Evolutionary conservation across 2,888 invertebrate genomes (phyloP).

Genomic region (Panzeria rudis): DNA sequence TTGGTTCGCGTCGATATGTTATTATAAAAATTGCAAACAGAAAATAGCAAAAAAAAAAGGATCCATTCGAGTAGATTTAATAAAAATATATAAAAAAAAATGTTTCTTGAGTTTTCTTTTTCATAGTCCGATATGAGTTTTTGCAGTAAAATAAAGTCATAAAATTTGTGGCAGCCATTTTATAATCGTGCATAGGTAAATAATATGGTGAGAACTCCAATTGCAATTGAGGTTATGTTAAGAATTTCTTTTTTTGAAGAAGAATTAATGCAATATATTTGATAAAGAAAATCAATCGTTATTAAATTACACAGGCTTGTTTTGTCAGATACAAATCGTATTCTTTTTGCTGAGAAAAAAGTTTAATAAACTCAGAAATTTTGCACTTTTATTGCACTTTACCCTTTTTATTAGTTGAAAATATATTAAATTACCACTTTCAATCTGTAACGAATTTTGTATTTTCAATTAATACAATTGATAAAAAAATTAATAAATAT

Average conservation of each 20-base stretch:
- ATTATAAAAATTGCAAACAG: slow-evolving; percentile 76
- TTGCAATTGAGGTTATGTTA: slow-evolving; percentile 24
- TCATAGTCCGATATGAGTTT: slow-evolving; percentile 45
- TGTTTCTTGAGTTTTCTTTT: slow-evolving; percentile 41
- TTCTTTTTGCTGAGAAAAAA: background rate
- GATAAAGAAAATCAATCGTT: background rate
- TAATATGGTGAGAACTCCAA: background rate
- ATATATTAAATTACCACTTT: too few species aligned
- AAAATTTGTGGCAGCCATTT: slow-evolving; percentile 68
- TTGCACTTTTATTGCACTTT: too few species aligned
- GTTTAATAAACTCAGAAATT: too few species aligned
- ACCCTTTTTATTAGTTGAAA: too few species aligned
- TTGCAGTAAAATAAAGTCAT: slow-evolving; percentile 66
- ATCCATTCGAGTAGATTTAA: slow-evolving; percentile 43
- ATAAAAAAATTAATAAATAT: too few species aligned
- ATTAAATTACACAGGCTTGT: too few species aligned
- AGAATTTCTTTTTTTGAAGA: background rate
- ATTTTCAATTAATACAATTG: too few species aligned
- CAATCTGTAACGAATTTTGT: too few species aligned
- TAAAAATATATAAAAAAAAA: slow-evolving; percentile 52
- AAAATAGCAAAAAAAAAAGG: slow-evolving; percentile 47
- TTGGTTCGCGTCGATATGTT: slow-evolving; percentile 82
- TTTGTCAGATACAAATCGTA: background rate
- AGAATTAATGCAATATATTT: background rate
- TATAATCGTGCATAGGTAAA: slow-evolving; percentile 14